Conservation (phyloP, 2,888 invertebrate genomes). For the Cacoxenus indagator region DNA sequence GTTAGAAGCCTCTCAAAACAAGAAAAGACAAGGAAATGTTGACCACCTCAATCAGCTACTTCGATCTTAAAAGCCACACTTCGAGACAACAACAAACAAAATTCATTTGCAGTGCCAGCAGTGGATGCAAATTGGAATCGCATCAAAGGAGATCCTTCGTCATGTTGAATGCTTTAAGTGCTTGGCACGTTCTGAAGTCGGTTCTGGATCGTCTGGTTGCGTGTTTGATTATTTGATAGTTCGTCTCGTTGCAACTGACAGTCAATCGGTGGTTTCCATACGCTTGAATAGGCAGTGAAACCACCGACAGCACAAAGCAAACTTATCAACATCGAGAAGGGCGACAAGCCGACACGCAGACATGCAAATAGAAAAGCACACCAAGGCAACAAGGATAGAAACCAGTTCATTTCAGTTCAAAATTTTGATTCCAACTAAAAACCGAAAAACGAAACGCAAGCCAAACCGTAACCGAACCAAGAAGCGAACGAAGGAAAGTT, state of each 20-base stretch:
- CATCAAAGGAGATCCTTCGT: too few species aligned
- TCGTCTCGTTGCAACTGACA: background rate
- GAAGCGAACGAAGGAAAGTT: too few species aligned
- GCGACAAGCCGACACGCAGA: background rate
- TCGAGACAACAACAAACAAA: too few species aligned
- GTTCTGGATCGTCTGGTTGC: background rate
- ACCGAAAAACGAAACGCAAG: background rate
- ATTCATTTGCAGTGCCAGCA: too few species aligned
- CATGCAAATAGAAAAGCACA: background rate
- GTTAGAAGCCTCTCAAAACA: too few species aligned
- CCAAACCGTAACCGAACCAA: background rate
- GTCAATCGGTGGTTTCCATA: slow-evolving; percentile 4
- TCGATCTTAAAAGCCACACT: too few species aligned
- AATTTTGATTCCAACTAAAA: background rate
- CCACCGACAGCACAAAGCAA: background rate
- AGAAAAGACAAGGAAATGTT: too few species aligned
- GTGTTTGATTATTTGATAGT: background rate
- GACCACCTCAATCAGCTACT: too few species aligned
- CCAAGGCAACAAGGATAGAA: background rate
- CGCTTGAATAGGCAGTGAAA: slow-evolving; percentile 1
- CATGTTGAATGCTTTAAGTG: too few species aligned
- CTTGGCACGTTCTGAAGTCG: background rate
- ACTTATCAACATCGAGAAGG: background rate
- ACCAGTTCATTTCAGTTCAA: background rate
- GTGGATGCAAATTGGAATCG: too few species aligned